Evolutionary conservation across 2,113 vertebrate species (phyloP).

Genomic region (Callorhinus ursinus): DNA sequence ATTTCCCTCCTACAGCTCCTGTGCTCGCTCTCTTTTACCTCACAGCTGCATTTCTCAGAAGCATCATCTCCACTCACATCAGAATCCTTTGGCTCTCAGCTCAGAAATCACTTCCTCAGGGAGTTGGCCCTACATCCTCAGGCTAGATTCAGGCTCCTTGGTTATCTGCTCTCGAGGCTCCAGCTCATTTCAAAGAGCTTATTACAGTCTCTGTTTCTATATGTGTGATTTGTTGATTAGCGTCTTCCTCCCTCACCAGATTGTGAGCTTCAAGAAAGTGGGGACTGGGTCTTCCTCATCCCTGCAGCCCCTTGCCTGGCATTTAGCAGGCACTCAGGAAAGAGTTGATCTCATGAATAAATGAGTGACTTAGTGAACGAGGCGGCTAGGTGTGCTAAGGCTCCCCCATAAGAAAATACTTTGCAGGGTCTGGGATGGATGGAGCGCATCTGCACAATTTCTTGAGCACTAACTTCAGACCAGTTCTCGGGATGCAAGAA

Average conservation of each 20-base stretch:
- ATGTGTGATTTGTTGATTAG: constrained; percentile 59
- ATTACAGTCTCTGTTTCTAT: constrained; percentile 51
- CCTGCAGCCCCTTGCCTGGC: neutral
- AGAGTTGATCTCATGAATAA: neutral
- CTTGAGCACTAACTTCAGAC: neutral
- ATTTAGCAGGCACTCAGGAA: neutral
- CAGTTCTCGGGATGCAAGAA: neutral
- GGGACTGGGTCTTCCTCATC: neutral
- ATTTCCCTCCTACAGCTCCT: neutral
- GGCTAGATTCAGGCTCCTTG: neutral
- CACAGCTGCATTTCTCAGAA: neutral
- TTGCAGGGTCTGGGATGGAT: neutral
- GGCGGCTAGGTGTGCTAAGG: neutral
- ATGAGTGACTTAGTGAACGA: neutral
- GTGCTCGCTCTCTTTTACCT: neutral
- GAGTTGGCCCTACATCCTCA: neutral
- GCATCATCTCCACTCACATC: neutral
- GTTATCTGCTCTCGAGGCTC: constrained; percentile 15
- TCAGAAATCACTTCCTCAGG: constrained; percentile 42
- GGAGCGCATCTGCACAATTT: neutral
- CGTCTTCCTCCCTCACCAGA: constrained; percentile 34
- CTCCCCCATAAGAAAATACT: neutral
- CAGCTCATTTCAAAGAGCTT: constrained; percentile 41
- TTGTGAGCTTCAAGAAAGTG: neutral
- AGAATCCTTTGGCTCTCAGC: neutral